These are phyloP conservation scores for Cynodonichthys magdalenae DNA, from an alignment of 2,797 vertebrate species.

Conservation along the genomic window DNA sequence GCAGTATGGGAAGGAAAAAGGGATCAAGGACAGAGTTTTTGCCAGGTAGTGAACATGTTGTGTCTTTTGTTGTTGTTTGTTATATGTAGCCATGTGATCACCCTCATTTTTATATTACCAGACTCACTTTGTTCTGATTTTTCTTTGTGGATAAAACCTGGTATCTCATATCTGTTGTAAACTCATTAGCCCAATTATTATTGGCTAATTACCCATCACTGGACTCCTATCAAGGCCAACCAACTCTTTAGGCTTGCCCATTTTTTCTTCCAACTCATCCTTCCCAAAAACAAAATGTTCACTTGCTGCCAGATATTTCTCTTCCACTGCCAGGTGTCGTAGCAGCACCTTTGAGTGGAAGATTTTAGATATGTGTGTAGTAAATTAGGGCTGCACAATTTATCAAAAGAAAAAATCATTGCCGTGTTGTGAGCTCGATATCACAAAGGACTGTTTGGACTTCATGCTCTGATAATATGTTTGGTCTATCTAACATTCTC, in stretches of 20 bases:
- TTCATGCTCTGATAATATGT: too few species aligned
- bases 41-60: conserved; percentile 84
- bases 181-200: not conserved
- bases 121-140: not conserved
- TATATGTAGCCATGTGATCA: not conserved
- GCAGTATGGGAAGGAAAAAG: conserved; percentile 98
- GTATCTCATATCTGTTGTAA: not conserved
- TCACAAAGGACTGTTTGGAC: too few species aligned
- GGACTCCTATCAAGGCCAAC: not conserved
- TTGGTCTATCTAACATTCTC: too few species aligned
- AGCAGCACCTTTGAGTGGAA: not conserved
- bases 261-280: not conserved
- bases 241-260: not conserved
- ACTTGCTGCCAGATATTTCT: not conserved
- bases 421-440: too few species aligned
- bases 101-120: not conserved
- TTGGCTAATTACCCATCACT: not conserved
- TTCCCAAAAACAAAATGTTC: not conserved
- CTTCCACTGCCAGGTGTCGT: not conserved
- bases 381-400: not conserved
- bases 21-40: conserved; percentile 95
- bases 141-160: not conserved
- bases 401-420: too few species aligned
- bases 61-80: not conserved
- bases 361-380: not conserved